These are phyloP conservation scores for Anastrepha obliqua DNA, from an alignment of 1,140 invertebrate species.

Conservation along the genomic window DNA sequence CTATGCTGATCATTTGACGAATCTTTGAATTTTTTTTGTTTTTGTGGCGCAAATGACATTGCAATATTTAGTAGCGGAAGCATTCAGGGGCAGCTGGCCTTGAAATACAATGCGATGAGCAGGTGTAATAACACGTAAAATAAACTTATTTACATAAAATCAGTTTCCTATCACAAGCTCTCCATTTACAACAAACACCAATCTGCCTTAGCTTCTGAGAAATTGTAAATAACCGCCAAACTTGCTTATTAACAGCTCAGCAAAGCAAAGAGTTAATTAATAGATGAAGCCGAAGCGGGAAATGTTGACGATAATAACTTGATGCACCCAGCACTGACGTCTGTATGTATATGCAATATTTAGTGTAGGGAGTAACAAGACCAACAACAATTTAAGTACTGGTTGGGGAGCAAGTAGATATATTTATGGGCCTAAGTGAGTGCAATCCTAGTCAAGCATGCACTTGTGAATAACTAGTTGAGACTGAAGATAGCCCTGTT, in stretches of 20 bases:
- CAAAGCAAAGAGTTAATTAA: slow-evolving; percentile 50
- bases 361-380: neutral
- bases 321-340: slow-evolving; percentile 27
- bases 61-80: neutral
- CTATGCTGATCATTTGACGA: neutral
- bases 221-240: slow-evolving; percentile 42
- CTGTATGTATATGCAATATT: too few species aligned
- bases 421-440: neutral
- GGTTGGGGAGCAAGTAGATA: neutral
- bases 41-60: neutral
- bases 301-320: slow-evolving; percentile 46
- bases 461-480: too few species aligned
- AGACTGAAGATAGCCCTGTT: too few species aligned
- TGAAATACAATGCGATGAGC: neutral
- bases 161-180: neutral
- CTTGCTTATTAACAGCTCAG: slow-evolving; percentile 47
- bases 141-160: slow-evolving; percentile 34
- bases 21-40: neutral
- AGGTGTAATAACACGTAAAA: neutral
- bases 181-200: neutral
- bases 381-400: neutral
- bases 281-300: slow-evolving; percentile 30
- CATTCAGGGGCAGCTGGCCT: too few species aligned
- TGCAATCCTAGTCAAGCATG: too few species aligned
- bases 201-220: slow-evolving; percentile 19